Evolutionary conservation across 2,888 invertebrate genomes (phyloP), one percentile per base, ranked within the genome.

Genomic region (Standfussiana lucernea): DNA sequence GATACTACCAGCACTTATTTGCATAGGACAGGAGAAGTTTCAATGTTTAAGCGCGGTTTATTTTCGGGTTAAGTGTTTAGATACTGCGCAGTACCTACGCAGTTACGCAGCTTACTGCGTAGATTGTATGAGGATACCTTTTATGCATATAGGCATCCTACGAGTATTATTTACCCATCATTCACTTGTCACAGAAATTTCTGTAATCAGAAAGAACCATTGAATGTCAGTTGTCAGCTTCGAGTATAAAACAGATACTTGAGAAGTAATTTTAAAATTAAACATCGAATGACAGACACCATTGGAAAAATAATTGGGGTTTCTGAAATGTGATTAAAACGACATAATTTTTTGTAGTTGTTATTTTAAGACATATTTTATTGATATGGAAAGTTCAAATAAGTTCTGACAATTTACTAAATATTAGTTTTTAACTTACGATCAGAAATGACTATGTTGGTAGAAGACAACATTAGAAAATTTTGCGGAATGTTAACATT

Each of bases 1-100:
- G 65, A 53, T 56, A 83, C 47, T 53, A 61, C 50, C 6, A 42
- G n/a, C 78, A 73, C 42, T 42, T 78, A 70, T 83, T 83, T 83
- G 66, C 83, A 83, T 66, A 78, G 72, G 83, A 40, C 53, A 42
- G 32, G n/a, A 78, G 59, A 83, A 78, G 69, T 70, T 83, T 78
- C 35, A 45, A 66, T 70, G 61, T 83, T 61, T 8, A 8, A 47
- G 24, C 59, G 35, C 15, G 32, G 56, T 70, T 69, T 83, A 62
- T 72, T 69, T 59, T 72, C 6, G 53, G 40, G 66, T 42, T 42
- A 69, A 75, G 45, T 64, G 42, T 82, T 73, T 66, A 24, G 62
- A 5, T 69, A 65, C 42, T 81, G n/a, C n/a, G 64, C 50, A 68
- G 35, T 47, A n/a, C 4, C 18, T 32, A 61, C 59, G 21, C 59